A percentile compares a stretch with the other conserved stretches of the same genome.
phyloP scores from a whole-genome alignment of 2,797 vertebrate genomes.

The Bufotes viridis region DNA sequence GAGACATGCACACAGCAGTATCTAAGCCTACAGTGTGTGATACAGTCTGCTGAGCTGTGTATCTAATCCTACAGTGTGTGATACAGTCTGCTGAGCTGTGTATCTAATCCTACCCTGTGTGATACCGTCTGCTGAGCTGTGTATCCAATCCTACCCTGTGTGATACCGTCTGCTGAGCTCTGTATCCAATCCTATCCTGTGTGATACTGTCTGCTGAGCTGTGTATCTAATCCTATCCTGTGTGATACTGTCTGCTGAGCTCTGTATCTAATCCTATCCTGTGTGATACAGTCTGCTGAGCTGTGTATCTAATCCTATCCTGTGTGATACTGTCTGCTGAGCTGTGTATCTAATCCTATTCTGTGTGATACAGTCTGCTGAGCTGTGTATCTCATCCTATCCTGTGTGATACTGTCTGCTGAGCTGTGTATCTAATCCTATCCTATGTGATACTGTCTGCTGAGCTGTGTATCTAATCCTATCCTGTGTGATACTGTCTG shows the following conservation, averaged over 20 bases:
- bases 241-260: not conserved
- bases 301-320: not conserved
- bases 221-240: not conserved
- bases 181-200: too few relatives aligned
- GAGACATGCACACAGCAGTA: not conserved
- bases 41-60: not conserved
- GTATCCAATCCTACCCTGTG: not conserved
- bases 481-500: not conserved
- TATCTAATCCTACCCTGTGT: not conserved
- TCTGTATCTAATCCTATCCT: not conserved
- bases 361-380: not conserved
- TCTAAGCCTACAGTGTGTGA: not conserved
- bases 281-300: conserved; percentile 3
- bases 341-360: not conserved
- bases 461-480: conserved; percentile 1
- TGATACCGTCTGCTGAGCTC: too few relatives aligned
- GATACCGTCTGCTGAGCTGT: not conserved
- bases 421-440: not conserved
- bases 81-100: not conserved
- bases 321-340: not conserved
- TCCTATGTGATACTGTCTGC: not conserved
- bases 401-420: not conserved
- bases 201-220: too few relatives aligned
- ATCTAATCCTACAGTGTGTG: not conserved
- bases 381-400: not conserved